A percentile compares a stretch with the other conserved stretches of the same genome.
phyloP scores from a whole-genome alignment of 1,140 invertebrate species.

The Diorhabda sublineata region DNA sequence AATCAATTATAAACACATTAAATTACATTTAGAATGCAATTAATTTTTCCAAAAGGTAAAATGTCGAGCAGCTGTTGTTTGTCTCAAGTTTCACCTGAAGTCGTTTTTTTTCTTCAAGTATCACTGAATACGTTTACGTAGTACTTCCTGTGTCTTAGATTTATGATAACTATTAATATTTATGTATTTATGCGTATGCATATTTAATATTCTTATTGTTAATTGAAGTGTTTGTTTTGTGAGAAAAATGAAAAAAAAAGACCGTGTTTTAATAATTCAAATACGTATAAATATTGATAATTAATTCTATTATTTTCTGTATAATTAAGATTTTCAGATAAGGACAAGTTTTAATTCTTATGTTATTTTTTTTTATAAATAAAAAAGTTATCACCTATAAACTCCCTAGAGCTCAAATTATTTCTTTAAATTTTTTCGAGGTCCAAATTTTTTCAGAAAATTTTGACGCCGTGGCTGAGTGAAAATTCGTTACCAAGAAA shows the following conservation, averaged over 20 bases:
- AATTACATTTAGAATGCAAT: slow-evolving; percentile 7
- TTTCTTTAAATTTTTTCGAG: too few species aligned
- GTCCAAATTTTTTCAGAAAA: too few species aligned
- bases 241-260: background rate
- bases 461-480: too few species aligned
- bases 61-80: slow-evolving; percentile 7
- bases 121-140: slow-evolving; percentile 15
- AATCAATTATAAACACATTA: slow-evolving; percentile 19
- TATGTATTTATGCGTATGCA: slow-evolving; percentile 5
- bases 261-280: too few species aligned
- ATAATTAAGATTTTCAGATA: too few species aligned
- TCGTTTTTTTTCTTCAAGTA: slow-evolving; percentile 3
- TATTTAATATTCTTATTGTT: background rate
- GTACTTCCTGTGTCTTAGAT: slow-evolving; percentile 13
- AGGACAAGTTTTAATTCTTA: too few species aligned
- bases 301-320: too few species aligned
- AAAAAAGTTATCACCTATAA: too few species aligned
- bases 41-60: slow-evolving; percentile 10
- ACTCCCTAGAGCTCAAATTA: too few species aligned
- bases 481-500: too few species aligned
- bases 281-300: too few species aligned
- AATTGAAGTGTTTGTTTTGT: background rate
- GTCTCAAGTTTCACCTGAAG: slow-evolving; percentile 17
- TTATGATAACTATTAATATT: slow-evolving; percentile 9
- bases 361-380: too few species aligned